phyloP scores from a whole-genome alignment of 1,140 invertebrate species.

The Leptinotarsa lineolata region DNA sequence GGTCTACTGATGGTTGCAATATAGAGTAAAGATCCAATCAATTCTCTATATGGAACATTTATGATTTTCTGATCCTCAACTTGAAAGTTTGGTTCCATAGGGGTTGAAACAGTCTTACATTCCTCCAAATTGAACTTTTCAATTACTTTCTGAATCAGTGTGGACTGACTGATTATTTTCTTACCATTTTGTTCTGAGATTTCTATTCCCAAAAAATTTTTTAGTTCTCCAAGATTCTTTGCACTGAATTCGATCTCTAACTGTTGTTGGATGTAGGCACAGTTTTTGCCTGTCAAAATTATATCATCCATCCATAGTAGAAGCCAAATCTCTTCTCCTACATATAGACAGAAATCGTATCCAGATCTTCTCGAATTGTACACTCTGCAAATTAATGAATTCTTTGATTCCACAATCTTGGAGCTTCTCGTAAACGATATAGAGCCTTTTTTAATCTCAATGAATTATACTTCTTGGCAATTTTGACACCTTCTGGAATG shows the following conservation, averaged over 20 bases:
- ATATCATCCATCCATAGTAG: slow-evolving; percentile 21
- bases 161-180: neutral
- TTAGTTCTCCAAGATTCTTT: slow-evolving; percentile 23
- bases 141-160: neutral
- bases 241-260: slow-evolving; percentile 24
- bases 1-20: neutral
- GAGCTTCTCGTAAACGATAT: slow-evolving; percentile 16
- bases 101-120: neutral
- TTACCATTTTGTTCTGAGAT: neutral
- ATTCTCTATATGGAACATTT: slow-evolving; percentile 2
- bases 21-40: neutral
- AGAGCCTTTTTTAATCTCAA: slow-evolving; percentile 24
- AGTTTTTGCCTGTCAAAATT: slow-evolving; percentile 17
- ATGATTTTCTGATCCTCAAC: neutral
- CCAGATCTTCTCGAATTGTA: slow-evolving; percentile 17
- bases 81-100: slow-evolving; percentile 11
- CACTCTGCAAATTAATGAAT: slow-evolving; percentile 23
- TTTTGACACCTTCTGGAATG: too few relatives aligned
- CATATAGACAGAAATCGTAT: slow-evolving; percentile 13
- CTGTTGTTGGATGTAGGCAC: neutral
- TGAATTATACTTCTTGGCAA: too few relatives aligned
- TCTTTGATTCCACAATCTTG: slow-evolving; percentile 29
- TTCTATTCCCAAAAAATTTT: slow-evolving; percentile 26
- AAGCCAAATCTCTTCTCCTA: neutral
- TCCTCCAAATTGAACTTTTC: neutral